phyloP scores from a whole-genome alignment of 2,113 vertebrate species.

The Aix galericulata region DNA sequence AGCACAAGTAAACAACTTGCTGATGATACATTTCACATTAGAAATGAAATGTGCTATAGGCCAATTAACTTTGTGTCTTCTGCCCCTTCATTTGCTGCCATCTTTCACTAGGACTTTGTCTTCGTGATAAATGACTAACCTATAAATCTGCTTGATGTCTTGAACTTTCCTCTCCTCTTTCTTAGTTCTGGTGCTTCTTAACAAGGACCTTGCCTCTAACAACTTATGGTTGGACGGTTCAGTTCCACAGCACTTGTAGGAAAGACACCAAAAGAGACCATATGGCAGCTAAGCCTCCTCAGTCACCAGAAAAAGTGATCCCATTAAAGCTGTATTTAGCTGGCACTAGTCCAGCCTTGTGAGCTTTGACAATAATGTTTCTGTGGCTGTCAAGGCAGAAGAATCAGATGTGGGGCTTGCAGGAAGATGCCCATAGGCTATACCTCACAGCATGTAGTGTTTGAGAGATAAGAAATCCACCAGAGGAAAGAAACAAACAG shows the following conservation, averaged over 20 bases:
- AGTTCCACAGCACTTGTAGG: background rate
- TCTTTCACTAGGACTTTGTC: background rate
- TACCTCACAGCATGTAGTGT: background rate
- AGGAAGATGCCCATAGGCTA: background rate
- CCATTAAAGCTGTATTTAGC: conserved; percentile 47
- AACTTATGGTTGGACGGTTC: background rate
- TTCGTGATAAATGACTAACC: background rate
- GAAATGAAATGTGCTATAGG: background rate
- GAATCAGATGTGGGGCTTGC: background rate
- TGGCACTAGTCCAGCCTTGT: conserved; percentile 27
- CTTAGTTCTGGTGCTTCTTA: background rate
- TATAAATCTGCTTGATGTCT: background rate
- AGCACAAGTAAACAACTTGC: background rate
- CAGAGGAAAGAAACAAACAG: background rate
- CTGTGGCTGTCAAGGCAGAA: background rate
- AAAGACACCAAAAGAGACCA: conserved; percentile 29
- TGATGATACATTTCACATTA: background rate
- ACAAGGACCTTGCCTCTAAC: background rate
- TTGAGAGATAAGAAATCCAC: background rate
- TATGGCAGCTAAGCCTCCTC: conserved; percentile 40
- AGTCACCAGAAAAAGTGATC: conserved; percentile 20
- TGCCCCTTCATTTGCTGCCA: background rate
- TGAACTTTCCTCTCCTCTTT: background rate
- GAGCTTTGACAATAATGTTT: background rate
- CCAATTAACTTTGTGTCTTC: background rate